Conservation (phyloP, 2,113 vertebrate species). For the Symphodus melops region DNA sequence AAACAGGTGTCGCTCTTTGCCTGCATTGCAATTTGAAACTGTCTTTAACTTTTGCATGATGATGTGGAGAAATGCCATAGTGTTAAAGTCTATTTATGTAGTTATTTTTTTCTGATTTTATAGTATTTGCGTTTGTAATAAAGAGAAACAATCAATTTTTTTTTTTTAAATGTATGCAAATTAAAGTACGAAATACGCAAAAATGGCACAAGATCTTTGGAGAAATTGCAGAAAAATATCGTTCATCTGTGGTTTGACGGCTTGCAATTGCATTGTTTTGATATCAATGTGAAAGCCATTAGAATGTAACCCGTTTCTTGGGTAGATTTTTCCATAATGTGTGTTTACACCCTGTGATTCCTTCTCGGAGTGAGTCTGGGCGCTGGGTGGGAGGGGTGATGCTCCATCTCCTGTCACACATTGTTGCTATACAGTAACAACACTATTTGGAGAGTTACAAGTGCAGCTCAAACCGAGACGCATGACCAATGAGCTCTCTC, state of each 20-base stretch:
- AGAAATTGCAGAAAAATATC: not conserved
- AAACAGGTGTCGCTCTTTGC: slow-evolving; percentile 50
- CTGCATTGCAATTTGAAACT: not conserved
- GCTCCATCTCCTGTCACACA: slow-evolving; percentile 57
- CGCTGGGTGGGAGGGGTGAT: slow-evolving; percentile 27
- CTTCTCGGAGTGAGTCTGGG: not conserved
- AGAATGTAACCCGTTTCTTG: not conserved
- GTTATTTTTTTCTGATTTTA: not conserved
- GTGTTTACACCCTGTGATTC: not conserved
- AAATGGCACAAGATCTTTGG: not conserved
- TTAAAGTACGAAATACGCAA: not conserved
- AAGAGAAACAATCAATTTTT: no score
- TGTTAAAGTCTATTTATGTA: not conserved
- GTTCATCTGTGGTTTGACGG: not conserved
- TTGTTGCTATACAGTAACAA: slow-evolving; percentile 64
- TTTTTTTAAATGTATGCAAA: not conserved
- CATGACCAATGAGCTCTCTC: slow-evolving; percentile 70
- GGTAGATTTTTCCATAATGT: not conserved
- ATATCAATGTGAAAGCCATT: not conserved
- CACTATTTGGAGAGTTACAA: slow-evolving; percentile 77
- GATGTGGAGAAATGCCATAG: not conserved
- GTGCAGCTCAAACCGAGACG: slow-evolving; percentile 60
- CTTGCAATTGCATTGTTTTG: not conserved
- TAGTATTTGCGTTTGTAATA: not conserved
- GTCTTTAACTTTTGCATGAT: not conserved